Evolutionary conservation across 2,888 invertebrate species (phyloP), one percentile per base, ranked within the genome.

Genomic region (Hirtodrosophila histrioides): DNA sequence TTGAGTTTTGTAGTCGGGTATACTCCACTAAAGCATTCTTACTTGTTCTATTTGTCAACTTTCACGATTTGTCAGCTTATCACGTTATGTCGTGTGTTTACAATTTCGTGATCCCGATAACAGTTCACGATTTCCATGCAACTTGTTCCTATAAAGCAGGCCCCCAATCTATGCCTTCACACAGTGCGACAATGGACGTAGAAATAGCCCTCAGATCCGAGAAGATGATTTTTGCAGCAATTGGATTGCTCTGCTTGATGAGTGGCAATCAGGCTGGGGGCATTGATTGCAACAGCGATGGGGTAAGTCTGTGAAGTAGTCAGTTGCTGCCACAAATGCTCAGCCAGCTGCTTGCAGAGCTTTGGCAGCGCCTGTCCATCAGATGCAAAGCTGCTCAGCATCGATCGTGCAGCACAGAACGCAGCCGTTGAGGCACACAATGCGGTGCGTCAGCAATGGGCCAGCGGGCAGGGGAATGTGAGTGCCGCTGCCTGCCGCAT

Each of bases 401-500:
- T 78, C 0, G 29, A 50, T 45, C 0, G 4, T 1, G 7, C 6
- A 0, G 43, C 31, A 0, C 48, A 50, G 8, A 3, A 48, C 1
- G 2, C 1, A 0, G 0, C 63, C 0, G 4, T 73, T 4, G n/a
- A 7, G 2, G 54, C 36, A 0, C 75, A 75, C 43, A 80, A 83
- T 11, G 3, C 12, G 0, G 11, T 62, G 9, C 75, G 81, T 3
- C 51, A 80, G 5, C 8, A 50, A 3, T 80, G 70, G 68, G 78
- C 80, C 23, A 69, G 49, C 0, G 80, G 83, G 0, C 5, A 45
- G 3, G 72, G 60, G 0, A 10, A 40, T 0, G 3, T 48, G 0
- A 5, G 3, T 0, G 45, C 50, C 3, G 33, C 4, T 2, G 85
- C 82, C n/a, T 69, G 69, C 7, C 75, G 70, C 10, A 85, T 86